Evolutionary conservation across 1,140 invertebrate species (phyloP).

Genomic region (Leucophenga varia): DNA sequence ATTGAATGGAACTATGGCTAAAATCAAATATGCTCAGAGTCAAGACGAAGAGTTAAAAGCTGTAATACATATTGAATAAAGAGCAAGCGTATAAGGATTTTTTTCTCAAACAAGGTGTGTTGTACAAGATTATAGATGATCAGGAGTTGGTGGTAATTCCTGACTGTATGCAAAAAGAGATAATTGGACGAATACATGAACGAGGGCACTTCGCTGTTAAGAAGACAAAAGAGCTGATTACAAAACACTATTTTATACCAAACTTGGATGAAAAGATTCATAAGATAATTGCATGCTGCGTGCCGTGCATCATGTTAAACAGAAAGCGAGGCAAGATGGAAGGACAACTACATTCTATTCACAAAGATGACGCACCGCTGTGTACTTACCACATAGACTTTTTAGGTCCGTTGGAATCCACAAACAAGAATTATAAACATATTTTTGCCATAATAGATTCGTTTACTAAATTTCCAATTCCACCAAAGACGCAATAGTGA

Average conservation of each 20-base stretch:
- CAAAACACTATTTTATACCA: slow-evolving; percentile 51
- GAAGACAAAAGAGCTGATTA: slow-evolving; percentile 52
- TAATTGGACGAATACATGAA: slow-evolving; percentile 39
- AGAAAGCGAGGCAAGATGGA: slow-evolving; percentile 51
- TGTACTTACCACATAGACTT: slow-evolving; percentile 20
- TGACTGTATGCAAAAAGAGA: slow-evolving; percentile 32
- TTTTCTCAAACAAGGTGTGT: slow-evolving; percentile 25
- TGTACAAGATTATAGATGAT: slow-evolving; percentile 27
- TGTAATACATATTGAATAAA: slow-evolving; percentile 1
- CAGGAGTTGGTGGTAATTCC: slow-evolving; percentile 34
- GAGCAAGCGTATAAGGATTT: slow-evolving; percentile 1
- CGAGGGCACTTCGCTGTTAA: slow-evolving; percentile 47
- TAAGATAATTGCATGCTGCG: slow-evolving; percentile 37
- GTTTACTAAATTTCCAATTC: slow-evolving; percentile 29
- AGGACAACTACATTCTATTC: slow-evolving; percentile 40
- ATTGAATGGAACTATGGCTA: slow-evolving; percentile 1
- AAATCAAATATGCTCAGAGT: slow-evolving; percentile 14
- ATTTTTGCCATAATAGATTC: slow-evolving; percentile 34
- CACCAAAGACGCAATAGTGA: no score
- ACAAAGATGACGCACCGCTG: slow-evolving; percentile 34
- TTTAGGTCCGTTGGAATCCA: slow-evolving; percentile 30
- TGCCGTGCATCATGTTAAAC: slow-evolving; percentile 35
- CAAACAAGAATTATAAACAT: slow-evolving; percentile 38
- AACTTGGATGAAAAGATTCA: slow-evolving; percentile 41
- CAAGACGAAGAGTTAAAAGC: slow-evolving; percentile 9